Evolutionary conservation across 2,888 invertebrate genomes (phyloP).

Genomic region (Leucophenga maculata): DNA sequence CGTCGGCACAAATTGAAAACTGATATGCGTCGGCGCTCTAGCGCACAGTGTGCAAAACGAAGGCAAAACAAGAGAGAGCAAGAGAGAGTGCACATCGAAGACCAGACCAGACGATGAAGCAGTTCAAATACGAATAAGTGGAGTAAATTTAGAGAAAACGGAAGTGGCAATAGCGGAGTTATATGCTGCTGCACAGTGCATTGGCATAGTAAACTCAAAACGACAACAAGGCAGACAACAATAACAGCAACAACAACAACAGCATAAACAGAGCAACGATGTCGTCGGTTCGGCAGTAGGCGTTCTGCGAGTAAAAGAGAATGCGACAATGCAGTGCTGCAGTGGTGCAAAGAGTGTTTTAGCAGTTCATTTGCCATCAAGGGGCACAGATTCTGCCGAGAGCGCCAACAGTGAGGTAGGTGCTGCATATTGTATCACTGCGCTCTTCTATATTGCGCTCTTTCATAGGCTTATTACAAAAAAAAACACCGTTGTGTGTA

Average conservation of each 20-base stretch:
- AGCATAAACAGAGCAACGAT: neutral
- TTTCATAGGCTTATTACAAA: too few species aligned
- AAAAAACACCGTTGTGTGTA: too few species aligned
- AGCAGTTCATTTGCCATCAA: too few species aligned
- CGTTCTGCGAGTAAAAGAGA: neutral
- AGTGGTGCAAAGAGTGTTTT: too few species aligned
- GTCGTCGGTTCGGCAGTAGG: neutral
- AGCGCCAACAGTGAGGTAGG: too few species aligned
- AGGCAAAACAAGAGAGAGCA: too few species aligned
- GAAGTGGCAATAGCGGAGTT: neutral
- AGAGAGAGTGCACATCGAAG: too few species aligned
- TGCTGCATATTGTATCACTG: too few species aligned
- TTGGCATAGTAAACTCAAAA: slow-evolving; percentile 64
- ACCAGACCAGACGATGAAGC: neutral
- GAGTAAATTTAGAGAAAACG: neutral
- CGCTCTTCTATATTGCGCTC: too few species aligned
- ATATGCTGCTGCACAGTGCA: slow-evolving; percentile 47
- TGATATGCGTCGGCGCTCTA: slow-evolving; percentile 21
- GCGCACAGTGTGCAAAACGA: slow-evolving; percentile 17
- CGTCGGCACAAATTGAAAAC: slow-evolving; percentile 14
- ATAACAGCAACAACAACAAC: neutral
- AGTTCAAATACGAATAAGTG: neutral
- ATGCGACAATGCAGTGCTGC: too few species aligned
- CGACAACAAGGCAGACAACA: slow-evolving; percentile 2
- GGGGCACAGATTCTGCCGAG: too few species aligned